Conservation (phyloP, 1,140 invertebrate species). For the Papilio helenus region DNA sequence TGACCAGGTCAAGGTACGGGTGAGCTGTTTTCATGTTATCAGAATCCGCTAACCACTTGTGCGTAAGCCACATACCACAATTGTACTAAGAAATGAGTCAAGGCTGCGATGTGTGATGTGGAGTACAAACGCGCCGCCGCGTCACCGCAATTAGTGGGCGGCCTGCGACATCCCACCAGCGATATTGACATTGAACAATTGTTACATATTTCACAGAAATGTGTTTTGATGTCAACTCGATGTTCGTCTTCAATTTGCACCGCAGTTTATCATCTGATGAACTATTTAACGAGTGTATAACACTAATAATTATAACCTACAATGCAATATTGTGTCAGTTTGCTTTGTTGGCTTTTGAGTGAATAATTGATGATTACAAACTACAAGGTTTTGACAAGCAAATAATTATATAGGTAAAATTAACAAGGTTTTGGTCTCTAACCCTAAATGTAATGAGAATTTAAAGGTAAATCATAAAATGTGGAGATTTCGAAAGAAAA, state of each 20-base stretch:
- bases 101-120: constrained; percentile 61
- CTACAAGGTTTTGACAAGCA: too few species aligned
- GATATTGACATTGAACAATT: constrained; percentile 79
- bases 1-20: too few species aligned
- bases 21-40: too few species aligned
- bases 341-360: background rate
- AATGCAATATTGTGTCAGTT: background rate
- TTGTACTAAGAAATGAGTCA: constrained; percentile 68
- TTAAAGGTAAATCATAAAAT: background rate
- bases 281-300: background rate
- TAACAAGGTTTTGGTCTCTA: too few species aligned
- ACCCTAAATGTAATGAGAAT: too few species aligned
- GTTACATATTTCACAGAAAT: constrained; percentile 77
- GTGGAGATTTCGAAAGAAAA: background rate
- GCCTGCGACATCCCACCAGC: constrained; percentile 65
- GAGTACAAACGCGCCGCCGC: constrained; percentile 67
- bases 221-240: constrained; percentile 59
- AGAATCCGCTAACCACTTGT: constrained; percentile 54
- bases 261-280: constrained; percentile 43
- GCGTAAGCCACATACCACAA: constrained; percentile 46
- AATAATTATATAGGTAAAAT: too few species aligned
- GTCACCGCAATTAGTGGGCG: constrained; percentile 73
- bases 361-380: background rate
- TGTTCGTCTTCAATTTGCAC: constrained; percentile 52
- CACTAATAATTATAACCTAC: background rate